phyloP scores from a whole-genome alignment of 2,113 vertebrate species.

The Myrmecobius fasciatus region DNA sequence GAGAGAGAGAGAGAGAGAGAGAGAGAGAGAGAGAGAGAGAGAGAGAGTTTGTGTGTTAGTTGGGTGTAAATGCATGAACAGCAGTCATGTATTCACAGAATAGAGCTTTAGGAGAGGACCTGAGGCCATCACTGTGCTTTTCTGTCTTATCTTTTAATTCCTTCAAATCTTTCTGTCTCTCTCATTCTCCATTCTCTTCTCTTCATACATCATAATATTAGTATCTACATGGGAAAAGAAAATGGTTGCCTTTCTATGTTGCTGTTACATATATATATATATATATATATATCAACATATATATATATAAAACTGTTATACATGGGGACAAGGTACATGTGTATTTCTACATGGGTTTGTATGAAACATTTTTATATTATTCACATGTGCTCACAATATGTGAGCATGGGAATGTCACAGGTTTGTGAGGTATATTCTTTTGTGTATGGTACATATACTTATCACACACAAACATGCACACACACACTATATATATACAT shows the following conservation, averaged over 20 bases:
- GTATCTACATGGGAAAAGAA: not conserved
- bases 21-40: too few species aligned
- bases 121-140: slow-evolving; percentile 51
- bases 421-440: not conserved
- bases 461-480: not conserved
- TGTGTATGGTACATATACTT: not conserved
- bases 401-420: not conserved
- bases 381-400: not conserved
- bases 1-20: too few species aligned
- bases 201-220: not conserved
- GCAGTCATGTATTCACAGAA: not conserved
- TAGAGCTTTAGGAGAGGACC: not conserved
- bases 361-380: not conserved
- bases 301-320: not conserved
- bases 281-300: not conserved
- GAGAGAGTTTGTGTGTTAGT: not conserved
- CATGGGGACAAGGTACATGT: not conserved
- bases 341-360: not conserved
- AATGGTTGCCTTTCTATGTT: not conserved
- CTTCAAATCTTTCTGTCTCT: not conserved
- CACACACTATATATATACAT: not conserved
- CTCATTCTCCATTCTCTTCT: not conserved
- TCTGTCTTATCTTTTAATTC: not conserved
- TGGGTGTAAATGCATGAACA: not conserved
- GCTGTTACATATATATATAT: not conserved